Evolutionary conservation across 2,888 invertebrate species (phyloP).

Genomic region (Cancer borealis): DNA sequence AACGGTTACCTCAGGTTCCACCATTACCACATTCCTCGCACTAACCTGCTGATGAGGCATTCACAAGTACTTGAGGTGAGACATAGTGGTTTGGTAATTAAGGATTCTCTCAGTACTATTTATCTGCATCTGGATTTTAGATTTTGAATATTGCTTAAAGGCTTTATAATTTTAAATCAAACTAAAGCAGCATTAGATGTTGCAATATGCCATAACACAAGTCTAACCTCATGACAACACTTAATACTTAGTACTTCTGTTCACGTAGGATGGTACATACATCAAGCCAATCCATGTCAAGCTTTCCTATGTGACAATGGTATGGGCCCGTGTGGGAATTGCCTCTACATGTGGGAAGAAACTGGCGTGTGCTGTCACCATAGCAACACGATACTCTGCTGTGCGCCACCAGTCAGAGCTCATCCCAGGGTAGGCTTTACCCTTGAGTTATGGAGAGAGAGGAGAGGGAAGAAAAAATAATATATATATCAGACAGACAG

Average conservation of each 20-base stretch:
- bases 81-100: neutral
- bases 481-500: too few species aligned
- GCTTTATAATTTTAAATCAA: neutral
- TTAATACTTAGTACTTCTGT: neutral
- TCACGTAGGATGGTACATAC: conserved; percentile 89
- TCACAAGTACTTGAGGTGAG: conserved; percentile 85
- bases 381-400: conserved; percentile 90
- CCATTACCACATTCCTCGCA: conserved; percentile 91
- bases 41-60: conserved; percentile 97
- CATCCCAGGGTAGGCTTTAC: conserved; percentile 84
- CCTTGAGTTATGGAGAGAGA: too few species aligned
- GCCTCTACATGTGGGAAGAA: conserved; percentile 88
- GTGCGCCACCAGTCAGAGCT: conserved; percentile 94
- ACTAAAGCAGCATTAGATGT: neutral
- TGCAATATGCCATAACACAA: neutral
- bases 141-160: neutral
- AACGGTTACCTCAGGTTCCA: conserved; percentile 96
- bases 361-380: conserved; percentile 91
- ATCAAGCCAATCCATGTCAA: conserved; percentile 90
- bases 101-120: neutral
- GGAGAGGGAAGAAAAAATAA: too few species aligned
- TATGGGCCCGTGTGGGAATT: conserved; percentile 93
- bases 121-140: neutral
- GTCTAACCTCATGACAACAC: neutral
- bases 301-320: conserved; percentile 94